Percentiles rank a stretch among this genome's conserved stretches.
phyloP scores from a whole-genome alignment of 2,888 invertebrate genomes.

The Aphidius colemani region DNA sequence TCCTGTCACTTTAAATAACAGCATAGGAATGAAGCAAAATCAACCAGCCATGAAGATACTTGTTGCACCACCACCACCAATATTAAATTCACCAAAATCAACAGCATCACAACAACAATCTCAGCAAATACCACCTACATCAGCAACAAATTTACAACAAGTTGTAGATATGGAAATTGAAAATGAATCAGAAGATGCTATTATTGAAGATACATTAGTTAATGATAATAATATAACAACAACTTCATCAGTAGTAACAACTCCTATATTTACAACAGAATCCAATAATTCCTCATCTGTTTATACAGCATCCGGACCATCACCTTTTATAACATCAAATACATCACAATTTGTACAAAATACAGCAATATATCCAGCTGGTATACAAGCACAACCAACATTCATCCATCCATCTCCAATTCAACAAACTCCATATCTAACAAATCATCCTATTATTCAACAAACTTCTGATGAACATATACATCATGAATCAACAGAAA shows the following conservation, averaged over 20 bases:
- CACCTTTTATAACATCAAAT: conserved; percentile 46
- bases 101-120: conserved; percentile 31
- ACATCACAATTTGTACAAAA: conserved; percentile 45
- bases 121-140: conserved; percentile 19
- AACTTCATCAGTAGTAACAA: conserved; percentile 13
- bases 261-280: conserved; percentile 4
- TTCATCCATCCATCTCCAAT: conserved; percentile 35
- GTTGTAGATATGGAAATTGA: conserved; percentile 59
- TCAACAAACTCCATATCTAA: conserved; percentile 37
- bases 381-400: conserved; percentile 30
- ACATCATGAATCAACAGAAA: conserved; percentile 57
- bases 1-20: conserved; percentile 44
- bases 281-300: conserved; percentile 7
- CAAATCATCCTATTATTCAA: conserved; percentile 40
- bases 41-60: conserved; percentile 52
- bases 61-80: conserved; percentile 56
- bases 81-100: conserved; percentile 44
- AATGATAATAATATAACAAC: conserved; percentile 36
- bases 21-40: conserved; percentile 34
- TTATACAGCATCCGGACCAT: conserved; percentile 47
- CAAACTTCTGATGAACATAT: conserved; percentile 56
- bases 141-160: conserved; percentile 46
- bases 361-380: conserved; percentile 37
- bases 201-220: conserved; percentile 51
- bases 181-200: conserved; percentile 52